phyloP scores from a whole-genome alignment of 2,797 vertebrate genomes.

The Tenualosa thibaudeaui region DNA sequence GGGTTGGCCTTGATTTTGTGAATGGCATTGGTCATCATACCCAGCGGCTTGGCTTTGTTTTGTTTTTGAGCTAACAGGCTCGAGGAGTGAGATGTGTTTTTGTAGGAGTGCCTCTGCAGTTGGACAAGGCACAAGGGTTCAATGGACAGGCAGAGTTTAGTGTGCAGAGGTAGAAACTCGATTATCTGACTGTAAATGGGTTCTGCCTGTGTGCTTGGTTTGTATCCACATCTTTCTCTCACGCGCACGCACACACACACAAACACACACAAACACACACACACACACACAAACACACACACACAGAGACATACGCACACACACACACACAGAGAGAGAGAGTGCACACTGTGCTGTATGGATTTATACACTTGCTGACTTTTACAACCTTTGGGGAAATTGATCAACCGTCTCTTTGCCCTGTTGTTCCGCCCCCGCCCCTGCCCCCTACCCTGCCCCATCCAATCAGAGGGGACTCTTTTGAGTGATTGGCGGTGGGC shows the following conservation, averaged over 20 bases:
- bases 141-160: neutral
- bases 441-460: neutral
- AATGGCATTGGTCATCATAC: neutral
- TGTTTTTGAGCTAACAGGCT: neutral
- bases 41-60: neutral
- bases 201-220: neutral
- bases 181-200: neutral
- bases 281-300: too few species aligned
- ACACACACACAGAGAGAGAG: too few species aligned
- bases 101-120: neutral
- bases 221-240: neutral
- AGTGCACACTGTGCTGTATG: neutral
- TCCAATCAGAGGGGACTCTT: neutral
- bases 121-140: neutral
- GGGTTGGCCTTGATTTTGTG: neutral
- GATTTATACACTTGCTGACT: conserved; percentile 1
- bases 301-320: neutral
- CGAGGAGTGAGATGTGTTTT: neutral
- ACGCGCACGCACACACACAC: neutral
- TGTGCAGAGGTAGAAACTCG: neutral
- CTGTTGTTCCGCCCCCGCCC: neutral
- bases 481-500: neutral
- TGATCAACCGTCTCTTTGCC: conserved; percentile 10
- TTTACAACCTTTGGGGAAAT: neutral
- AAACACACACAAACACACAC: too few species aligned